Base-by-base conservation (phyloP, 2,113 vertebrate species). In the Odocoileus virginianus region DNA sequence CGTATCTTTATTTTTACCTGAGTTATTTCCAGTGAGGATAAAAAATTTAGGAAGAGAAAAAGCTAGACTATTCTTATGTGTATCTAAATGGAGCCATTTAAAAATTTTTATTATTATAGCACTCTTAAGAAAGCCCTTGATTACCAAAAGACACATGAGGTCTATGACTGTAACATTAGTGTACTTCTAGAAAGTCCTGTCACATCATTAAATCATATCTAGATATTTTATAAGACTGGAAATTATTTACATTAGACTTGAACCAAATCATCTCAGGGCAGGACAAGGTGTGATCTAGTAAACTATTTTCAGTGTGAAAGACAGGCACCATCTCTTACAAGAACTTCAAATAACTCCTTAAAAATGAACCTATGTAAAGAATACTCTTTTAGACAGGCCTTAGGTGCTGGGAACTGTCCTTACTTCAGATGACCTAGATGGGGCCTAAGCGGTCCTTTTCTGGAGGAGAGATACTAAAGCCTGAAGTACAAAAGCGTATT, bases 291-390 rank as follows among this genome's bases (percentile, higher is more conserved):
- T 84, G n/a, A 84, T 52, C 79, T 87, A 97, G 84, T 74, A 94
- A 91, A 79, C 28, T 47, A 83, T 74, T 33, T 87, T 95, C 79
- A 84, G 30, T 40, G 67, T 94, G 61, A 93, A 27, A 93, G 17
- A 78, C 23, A 36, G 19, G 23, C 5, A 76, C 13, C 45, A 13
- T 97, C 61, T 96, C 25, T 67, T 71, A 45, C 19, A 93, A 74
- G 30, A 95, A 97, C 79, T 96, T 97, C 33, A 93, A 64, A 89
- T 67, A 21, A 58, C 25, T 25, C 28, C 97, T 96, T 92, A 54
- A 84, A 82, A 95, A 97, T 94, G 61, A 95, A 79, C 40, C 5
- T 30, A 25, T 28, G 33, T 81, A 21, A 30, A 50, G 9, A 55
- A 91, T 23, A 89, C 17, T 45, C 21, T 82, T 78, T 87, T 25